A percentile compares a stretch with the other conserved stretches of the same genome.
These are phyloP conservation scores for Amphibalanus amphitrite DNA, from an alignment of 1,140 invertebrate species.

Conservation along the genomic window DNA sequence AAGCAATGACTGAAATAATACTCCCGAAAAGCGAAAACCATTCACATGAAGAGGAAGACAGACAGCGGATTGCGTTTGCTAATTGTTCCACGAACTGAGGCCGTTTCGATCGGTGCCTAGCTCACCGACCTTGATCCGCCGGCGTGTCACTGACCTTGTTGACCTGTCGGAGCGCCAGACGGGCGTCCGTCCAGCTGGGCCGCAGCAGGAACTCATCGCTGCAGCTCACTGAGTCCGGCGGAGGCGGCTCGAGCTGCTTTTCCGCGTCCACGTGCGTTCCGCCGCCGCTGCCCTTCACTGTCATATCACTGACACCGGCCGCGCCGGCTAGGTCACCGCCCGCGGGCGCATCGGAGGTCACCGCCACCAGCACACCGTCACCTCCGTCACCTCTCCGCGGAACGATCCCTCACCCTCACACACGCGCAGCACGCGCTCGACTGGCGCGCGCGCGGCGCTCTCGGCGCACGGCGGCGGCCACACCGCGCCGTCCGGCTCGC, in stretches of 20 bases:
- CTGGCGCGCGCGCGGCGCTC: neutral
- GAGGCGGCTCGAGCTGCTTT: neutral
- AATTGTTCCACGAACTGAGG: no score
- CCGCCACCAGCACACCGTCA: neutral
- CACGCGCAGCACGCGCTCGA: neutral
- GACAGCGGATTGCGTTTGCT: no score
- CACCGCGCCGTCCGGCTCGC: no score
- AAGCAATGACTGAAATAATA: no score
- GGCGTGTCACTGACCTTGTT: constrained; percentile 26
- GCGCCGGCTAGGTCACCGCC: neutral
- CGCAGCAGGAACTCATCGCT: neutral
- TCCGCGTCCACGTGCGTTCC: neutral
- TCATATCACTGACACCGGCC: neutral
- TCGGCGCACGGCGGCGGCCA: no score
- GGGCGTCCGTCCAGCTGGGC: constrained; percentile 31
- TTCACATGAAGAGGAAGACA: no score
- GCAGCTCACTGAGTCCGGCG: neutral
- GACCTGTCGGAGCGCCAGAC: constrained; percentile 27
- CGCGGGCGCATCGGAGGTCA: neutral
- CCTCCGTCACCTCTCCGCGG: neutral
- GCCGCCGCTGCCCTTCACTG: neutral
- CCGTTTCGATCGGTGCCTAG: no score
- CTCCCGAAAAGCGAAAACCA: no score
- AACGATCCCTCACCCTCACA: no score
- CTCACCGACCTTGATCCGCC: no score